Base-by-base conservation (phyloP, 2,797 vertebrate species). In the Sebastes oblongus region DNA sequence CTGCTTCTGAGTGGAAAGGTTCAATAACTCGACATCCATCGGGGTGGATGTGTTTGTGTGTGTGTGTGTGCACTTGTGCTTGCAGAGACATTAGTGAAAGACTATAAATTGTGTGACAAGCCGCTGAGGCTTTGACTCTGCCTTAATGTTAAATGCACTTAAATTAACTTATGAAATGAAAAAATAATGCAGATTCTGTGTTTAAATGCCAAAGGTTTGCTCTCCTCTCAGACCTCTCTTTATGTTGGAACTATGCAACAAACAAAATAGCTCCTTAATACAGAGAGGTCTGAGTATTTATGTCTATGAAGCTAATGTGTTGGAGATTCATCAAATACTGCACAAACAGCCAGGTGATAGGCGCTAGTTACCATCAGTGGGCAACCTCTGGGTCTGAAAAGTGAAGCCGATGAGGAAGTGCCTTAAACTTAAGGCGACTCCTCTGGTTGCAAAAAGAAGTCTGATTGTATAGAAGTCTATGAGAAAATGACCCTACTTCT, bases 1-100 rank as follows among this genome's bases (percentile, higher is more conserved):
- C 71, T 77, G 71, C 56, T 60, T 66, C n/a, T 80, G 66, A 88
- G 86, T 80, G 86, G 72, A 85, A 60, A 56, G 66, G 65, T 87
- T 90, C 86, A 74, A 87, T 85, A 88, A 81, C 66, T 42, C 55
- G 0, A 80, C 62, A 64, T 46, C 80, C 68, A 66, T n/a, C 62
- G 24, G 46, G 8, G n/a, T 78, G 72, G 46, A 4, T 70, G 50
- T 68, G 20, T 67, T 34, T 56, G 56, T 66, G 27, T 70, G 54
- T 36, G 54, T 36, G 54, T 39, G 58, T 74, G 42, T 68, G 25
- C 61, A 36, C 72, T 81, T 61, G 34, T 58, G 14, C n/a, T 22
- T 61, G 14, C n/a, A 56, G 29, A 64, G 73, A 52, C 54, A 34
- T 70, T 66, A 72, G 55, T 78, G 50, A 72, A 75, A 56, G 54